Base-by-base conservation (phyloP, 2,888 invertebrate species). In the Eupithecia vulgata region DNA sequence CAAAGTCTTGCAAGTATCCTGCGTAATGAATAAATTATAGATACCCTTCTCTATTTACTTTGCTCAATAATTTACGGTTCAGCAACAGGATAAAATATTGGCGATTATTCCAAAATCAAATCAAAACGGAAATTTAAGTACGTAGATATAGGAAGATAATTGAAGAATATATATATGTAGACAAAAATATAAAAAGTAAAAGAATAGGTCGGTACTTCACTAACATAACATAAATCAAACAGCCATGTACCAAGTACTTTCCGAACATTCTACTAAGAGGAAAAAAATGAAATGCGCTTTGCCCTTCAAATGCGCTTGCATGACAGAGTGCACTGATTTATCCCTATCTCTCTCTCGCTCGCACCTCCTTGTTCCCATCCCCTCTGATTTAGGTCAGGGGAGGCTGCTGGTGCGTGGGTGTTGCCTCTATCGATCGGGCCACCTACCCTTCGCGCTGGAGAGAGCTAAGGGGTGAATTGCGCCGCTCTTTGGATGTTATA, bases 381-480 rank as follows among this genome's bases (percentile, higher is more conserved):
- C 90, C 85, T 34, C 62, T 57, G 37, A 88, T 90, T 84, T 90
- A 86, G 90, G 91, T 90, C 90, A 90, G 90, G 86, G 88, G 91
- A 89, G 84, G 88, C 87, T 88, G 89, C 83, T 88, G 82, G 87
- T 83, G 77, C 87, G 88, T 83, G 78, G 85, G 86, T 86, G 88
- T 85, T 83, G 83, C 86, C 85, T 84, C 81, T 91, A 92, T 93
- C 90, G 93, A 93, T 84, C 92, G 81, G 70, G 42, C 76, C 70
- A 61, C 68, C 73, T 74, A 79, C 80, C 71, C 79, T 82, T 30
- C 30, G 30, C 77, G 79, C 80, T 59, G 5, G 15, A 71, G 68
- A 71, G 65, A 61, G 17, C 65, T 71, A 52, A 17, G 40, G 52
- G 69, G 45, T 61, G 48, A 40, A 21, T 71, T 61, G 35, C 70